phyloP scores from a whole-genome alignment of 2,797 vertebrate genomes.

The Microctenopoma stevenorrisi region DNA sequence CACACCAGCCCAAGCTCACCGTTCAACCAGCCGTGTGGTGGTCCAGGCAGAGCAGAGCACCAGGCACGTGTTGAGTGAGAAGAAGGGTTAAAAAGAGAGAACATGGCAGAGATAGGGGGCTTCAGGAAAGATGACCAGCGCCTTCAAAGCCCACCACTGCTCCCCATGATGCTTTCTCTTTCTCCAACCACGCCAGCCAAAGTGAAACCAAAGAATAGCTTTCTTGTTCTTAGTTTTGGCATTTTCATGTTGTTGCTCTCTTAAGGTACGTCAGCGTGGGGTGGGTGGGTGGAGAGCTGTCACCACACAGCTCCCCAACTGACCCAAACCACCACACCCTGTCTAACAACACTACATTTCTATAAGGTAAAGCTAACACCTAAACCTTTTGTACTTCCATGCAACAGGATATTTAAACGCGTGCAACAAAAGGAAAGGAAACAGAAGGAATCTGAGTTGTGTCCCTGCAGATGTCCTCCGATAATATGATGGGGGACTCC shows the following conservation, averaged over 20 bases:
- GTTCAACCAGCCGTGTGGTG: conserved; percentile 33
- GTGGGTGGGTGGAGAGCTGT: conserved; percentile 19
- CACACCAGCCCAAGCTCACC: conserved; percentile 41
- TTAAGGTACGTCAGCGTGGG: conserved; percentile 27
- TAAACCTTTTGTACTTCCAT: conserved; percentile 72
- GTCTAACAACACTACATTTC: conserved; percentile 56
- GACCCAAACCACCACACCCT: conserved; percentile 37
- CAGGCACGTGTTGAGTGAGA: conserved; percentile 42
- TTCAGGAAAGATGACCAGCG: conserved; percentile 10
- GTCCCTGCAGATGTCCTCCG: conserved; percentile 57
- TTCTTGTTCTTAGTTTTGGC: conserved; percentile 45
- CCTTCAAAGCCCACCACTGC: conserved; percentile 32
- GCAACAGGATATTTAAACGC: conserved; percentile 68
- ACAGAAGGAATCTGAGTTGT: conserved; percentile 51
- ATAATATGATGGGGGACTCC: conserved; percentile 16
- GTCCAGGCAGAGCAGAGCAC: conserved; percentile 47
- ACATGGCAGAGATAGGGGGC: conserved; percentile 22
- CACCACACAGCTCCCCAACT: conserved; percentile 31
- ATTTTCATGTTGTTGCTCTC: conserved; percentile 34
- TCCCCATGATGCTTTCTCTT: conserved; percentile 34
- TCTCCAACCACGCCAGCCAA: conserved; percentile 33
- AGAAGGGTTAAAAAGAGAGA: conserved; percentile 43
- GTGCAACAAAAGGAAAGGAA: conserved; percentile 45
- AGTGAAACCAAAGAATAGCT: conserved; percentile 48
- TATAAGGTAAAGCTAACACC: conserved; percentile 74